These are phyloP conservation scores for Lasius platythorax DNA, from an alignment of 2,888 invertebrate genomes.

Conservation along the genomic window DNA sequence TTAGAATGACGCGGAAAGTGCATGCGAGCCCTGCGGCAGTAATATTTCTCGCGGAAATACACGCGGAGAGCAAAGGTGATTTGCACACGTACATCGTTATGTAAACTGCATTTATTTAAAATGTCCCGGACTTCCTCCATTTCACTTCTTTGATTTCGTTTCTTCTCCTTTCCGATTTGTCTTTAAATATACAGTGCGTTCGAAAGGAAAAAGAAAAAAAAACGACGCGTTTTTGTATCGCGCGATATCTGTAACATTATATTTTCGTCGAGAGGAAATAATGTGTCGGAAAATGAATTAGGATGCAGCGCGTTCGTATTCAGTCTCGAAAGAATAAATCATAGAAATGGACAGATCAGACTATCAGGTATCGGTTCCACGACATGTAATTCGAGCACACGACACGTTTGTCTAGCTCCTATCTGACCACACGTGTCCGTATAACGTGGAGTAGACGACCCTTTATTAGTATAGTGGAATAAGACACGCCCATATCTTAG, in stretches of 20 bases:
- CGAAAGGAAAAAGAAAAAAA: not conserved
- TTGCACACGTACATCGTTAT: constrained; percentile 39
- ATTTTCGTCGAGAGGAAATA: not conserved
- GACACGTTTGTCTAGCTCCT: constrained; percentile 34
- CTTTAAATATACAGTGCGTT: not conserved
- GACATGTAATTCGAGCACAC: constrained; percentile 37
- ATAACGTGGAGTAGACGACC: constrained; percentile 25
- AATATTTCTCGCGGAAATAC: constrained; percentile 42
- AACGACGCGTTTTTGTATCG: not conserved
- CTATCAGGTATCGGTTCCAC: not conserved
- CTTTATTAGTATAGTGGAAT: constrained; percentile 45
- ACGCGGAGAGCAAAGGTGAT: constrained; percentile 34
- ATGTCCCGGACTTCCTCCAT: constrained; percentile 16
- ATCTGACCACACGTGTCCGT: constrained; percentile 40
- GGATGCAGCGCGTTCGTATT: not conserved
- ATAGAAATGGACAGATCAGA: constrained; percentile 21
- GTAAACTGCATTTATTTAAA: constrained; percentile 40
- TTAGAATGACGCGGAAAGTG: constrained; percentile 47
- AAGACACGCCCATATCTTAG: constrained; percentile 49
- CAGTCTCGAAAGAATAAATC: constrained; percentile 30
- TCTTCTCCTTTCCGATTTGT: not conserved
- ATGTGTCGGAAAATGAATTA: constrained; percentile 30
- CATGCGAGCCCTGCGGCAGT: constrained; percentile 2
- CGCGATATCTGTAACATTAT: not conserved
- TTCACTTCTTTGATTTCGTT: not conserved